Evolutionary conservation across 1,140 invertebrate genomes (phyloP).

Genomic region (Bombus difficillimus): DNA sequence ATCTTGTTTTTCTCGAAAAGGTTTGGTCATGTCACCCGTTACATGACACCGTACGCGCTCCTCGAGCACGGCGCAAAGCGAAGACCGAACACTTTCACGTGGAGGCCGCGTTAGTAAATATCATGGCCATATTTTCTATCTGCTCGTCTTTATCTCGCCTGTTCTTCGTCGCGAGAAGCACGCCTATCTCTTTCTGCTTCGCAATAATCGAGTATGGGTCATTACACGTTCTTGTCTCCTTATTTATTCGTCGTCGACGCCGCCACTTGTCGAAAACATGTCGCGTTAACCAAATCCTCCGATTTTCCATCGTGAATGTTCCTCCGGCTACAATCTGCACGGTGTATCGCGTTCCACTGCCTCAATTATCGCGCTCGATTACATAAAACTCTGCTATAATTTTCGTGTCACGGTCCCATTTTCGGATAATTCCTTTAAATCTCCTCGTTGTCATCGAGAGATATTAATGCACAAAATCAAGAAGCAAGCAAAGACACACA

Average conservation of each 20-base stretch:
- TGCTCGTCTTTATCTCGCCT: constrained; percentile 68
- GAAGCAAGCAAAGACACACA: neutral
- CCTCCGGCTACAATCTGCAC: neutral
- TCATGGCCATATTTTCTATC: constrained; percentile 78
- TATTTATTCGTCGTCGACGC: constrained; percentile 42
- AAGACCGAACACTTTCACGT: constrained; percentile 76
- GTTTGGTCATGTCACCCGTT: constrained; percentile 66
- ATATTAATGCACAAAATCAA: too few species aligned
- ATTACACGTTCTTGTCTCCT: constrained; percentile 55
- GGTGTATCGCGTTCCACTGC: constrained; percentile 6
- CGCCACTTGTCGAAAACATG: constrained; percentile 22
- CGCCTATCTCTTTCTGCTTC: constrained; percentile 24
- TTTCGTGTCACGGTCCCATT: neutral
- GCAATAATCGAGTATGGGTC: constrained; percentile 46
- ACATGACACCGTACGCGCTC: constrained; percentile 72
- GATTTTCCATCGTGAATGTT: constrained; percentile 9
- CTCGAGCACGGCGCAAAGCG: constrained; percentile 70
- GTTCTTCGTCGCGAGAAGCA: constrained; percentile 36
- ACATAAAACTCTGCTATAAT: neutral
- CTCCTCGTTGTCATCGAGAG: neutral
- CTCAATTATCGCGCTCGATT: constrained; percentile 13
- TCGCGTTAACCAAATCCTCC: constrained; percentile 7
- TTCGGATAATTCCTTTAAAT: neutral
- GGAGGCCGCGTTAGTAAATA: constrained; percentile 77
- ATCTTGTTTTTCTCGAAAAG: constrained; percentile 29